These are phyloP conservation scores for Daphoenositta chrysoptera DNA, from an alignment of 2,113 vertebrate genomes.

Conservation along the genomic window DNA sequence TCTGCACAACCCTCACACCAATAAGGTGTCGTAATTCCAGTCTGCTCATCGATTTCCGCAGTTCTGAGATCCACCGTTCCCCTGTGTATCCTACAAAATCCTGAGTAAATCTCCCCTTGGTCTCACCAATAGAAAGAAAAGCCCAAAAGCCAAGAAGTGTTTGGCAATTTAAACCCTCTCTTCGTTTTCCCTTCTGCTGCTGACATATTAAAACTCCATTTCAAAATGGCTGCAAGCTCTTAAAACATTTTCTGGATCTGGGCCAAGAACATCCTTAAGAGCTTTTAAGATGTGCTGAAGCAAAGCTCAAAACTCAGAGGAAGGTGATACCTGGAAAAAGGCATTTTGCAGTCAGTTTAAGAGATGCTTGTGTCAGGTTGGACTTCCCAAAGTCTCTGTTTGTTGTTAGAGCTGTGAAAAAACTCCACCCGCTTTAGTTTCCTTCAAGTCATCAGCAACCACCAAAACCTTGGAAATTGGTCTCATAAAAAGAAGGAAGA, in stretches of 20 bases:
- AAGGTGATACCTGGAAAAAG: not conserved
- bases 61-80: not conserved
- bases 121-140: not conserved
- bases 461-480: not conserved
- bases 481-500: not conserved
- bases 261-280: constrained; percentile 26
- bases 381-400: not conserved
- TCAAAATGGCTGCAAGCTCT: constrained; percentile 22
- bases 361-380: not conserved
- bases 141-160: not conserved
- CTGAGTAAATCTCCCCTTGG: not conserved
- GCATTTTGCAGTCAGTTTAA: not conserved
- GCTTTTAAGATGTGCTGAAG: constrained; percentile 17
- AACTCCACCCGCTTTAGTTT: rapidly evolving
- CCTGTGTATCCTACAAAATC: rapidly evolving
- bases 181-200: not conserved
- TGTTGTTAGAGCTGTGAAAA: not conserved
- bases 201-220: not conserved
- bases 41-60: rapidly evolving
- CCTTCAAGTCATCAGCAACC: not conserved
- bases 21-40: rapidly evolving
- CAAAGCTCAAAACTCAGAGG: not conserved
- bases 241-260: not conserved
- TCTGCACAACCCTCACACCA: not conserved
- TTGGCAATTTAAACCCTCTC: not conserved